Conservation (phyloP, 1,140 invertebrate species). For the Trichoplusia ni region DNA sequence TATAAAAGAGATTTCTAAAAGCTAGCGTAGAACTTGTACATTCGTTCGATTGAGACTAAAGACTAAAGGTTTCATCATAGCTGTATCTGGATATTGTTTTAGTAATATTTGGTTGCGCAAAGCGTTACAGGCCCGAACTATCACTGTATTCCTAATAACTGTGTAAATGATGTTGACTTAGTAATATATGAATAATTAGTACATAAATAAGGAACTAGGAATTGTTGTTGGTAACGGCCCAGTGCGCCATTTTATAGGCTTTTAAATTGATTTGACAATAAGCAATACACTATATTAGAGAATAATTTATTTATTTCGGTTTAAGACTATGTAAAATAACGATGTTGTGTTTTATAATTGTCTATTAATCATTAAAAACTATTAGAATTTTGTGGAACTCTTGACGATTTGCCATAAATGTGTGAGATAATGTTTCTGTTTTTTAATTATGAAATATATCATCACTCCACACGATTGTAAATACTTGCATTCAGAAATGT, state of each 20-base stretch:
- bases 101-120: slow-evolving; percentile 5
- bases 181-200: slow-evolving; percentile 51
- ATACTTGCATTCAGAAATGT: slow-evolving; percentile 62
- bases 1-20: slow-evolving; percentile 33
- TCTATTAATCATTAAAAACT: slow-evolving; percentile 62
- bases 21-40: slow-evolving; percentile 36
- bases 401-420: slow-evolving; percentile 75
- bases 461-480: slow-evolving; percentile 58
- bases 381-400: slow-evolving; percentile 65
- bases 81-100: neutral
- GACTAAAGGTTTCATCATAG: slow-evolving; percentile 16
- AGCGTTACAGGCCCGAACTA: slow-evolving; percentile 18
- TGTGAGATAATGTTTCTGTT: slow-evolving; percentile 76
- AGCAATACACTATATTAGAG: slow-evolving; percentile 71
- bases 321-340: slow-evolving; percentile 79
- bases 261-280: slow-evolving; percentile 77
- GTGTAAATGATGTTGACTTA: slow-evolving; percentile 46
- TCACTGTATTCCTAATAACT: slow-evolving; percentile 46
- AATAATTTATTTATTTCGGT: slow-evolving; percentile 80
- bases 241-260: slow-evolving; percentile 39
- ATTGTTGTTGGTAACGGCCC: slow-evolving; percentile 44
- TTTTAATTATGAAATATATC: slow-evolving; percentile 61
- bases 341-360: slow-evolving; percentile 78
- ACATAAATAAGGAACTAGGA: slow-evolving; percentile 62
- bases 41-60: slow-evolving; percentile 33